Evolutionary conservation across 2,113 vertebrate genomes (phyloP), one percentile per base, ranked within the genome.

Genomic region (Tilapia sparmanii): DNA sequence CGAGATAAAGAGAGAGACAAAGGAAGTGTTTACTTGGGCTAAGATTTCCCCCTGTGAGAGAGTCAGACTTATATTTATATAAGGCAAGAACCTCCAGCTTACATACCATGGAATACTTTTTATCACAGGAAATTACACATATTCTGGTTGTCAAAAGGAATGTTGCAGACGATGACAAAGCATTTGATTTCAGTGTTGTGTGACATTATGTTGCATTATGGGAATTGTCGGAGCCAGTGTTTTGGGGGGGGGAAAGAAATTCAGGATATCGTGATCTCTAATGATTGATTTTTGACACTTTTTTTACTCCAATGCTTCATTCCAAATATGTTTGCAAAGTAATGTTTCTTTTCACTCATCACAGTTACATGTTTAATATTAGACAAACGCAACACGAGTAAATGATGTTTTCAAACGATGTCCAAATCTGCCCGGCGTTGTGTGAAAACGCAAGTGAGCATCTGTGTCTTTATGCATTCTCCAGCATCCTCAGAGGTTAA

Each of bases 241-340:
- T 73, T 73, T 2, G 11, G 0, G 5, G 5, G 0, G 1, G 0
- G 0, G 0, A 0, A n/a, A 16, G 15, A 45, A 16, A 18, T 26
- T 45, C 13, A 15, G 5, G 5, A 73, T 42, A 71, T 71, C 0
- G 8, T 73, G 38, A 24, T 24, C 68, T 45, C 22, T 73, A 45
- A 45, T 71, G 35, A 40, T 42, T 42, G 35, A 24, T 71, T 71
- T 71, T 0, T 68, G 35, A 42, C 66, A 15, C 11, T 24, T 24
- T 42, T 22, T 24, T 42, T 33, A 66, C 1, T 42, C 38, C 66
- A 24, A 15, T 16, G 66, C 66, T 42, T 15, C 35, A 1, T 68
- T 68, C 35, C 35, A 71, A 42, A 24, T 24, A 38, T 71, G 66
- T 71, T 71, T 24, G 38, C 66, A 71, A 71, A 71, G 35, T 71